A percentile compares a stretch with the other conserved stretches of the same genome.
These are phyloP conservation scores for Drosophila meridionalis DNA, from an alignment of 2,888 invertebrate genomes.

Conservation along the genomic window DNA sequence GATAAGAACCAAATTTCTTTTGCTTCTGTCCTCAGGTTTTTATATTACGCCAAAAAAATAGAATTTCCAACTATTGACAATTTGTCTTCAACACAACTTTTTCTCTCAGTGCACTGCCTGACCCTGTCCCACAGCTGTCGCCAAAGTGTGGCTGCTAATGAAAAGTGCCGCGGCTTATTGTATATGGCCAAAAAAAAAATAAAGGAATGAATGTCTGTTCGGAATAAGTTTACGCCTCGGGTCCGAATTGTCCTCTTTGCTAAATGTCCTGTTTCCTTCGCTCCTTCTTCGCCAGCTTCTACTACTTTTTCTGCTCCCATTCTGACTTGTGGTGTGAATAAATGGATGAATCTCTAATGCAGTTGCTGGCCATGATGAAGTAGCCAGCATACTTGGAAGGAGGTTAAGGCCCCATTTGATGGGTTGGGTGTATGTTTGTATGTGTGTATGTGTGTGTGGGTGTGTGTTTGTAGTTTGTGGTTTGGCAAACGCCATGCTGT, in stretches of 20 bases:
- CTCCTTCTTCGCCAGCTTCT: background rate
- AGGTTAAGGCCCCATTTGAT: slow-evolving; percentile 6
- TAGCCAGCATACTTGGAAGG: slow-evolving; percentile 25
- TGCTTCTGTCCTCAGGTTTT: background rate
- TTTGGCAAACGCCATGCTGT: slow-evolving; percentile 42
- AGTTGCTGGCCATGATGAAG: slow-evolving; percentile 45
- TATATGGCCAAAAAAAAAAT: slow-evolving; percentile 11
- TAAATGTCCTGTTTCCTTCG: slow-evolving; percentile 12
- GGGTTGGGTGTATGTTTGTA: slow-evolving; percentile 4
- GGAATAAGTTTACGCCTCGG: slow-evolving; percentile 32
- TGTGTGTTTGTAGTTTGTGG: slow-evolving; percentile 34
- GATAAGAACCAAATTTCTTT: background rate
- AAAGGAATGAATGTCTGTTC: slow-evolving; percentile 22
- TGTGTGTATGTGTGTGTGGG: background rate
- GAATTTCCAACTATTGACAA: background rate
- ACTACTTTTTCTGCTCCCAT: background rate
- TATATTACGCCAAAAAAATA: no score
- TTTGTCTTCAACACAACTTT: background rate
- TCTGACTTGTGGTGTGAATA: slow-evolving; percentile 54
- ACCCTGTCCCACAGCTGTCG: slow-evolving; percentile 1
- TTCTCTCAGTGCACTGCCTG: slow-evolving; percentile 8
- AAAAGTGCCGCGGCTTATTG: slow-evolving; percentile 67
- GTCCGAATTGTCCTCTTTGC: slow-evolving; percentile 22
- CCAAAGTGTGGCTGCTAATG: slow-evolving; percentile 77
- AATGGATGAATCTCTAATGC: slow-evolving; percentile 60